Evolutionary conservation across 2,888 invertebrate genomes (phyloP).

Genomic region (Melinaea marsaeus): DNA sequence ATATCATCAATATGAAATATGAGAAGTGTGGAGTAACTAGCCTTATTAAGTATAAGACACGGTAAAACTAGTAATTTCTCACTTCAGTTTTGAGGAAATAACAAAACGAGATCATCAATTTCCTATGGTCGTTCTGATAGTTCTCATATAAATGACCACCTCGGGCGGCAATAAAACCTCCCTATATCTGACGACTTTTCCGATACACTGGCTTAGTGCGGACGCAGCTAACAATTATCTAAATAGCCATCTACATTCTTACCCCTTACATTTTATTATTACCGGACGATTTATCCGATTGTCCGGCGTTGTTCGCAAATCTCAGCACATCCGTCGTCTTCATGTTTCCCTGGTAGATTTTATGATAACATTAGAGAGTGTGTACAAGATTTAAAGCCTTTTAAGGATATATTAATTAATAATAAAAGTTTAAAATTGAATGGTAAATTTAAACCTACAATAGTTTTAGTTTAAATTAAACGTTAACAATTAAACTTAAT

Average conservation of each 20-base stretch:
- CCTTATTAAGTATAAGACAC: slow-evolving; percentile 4
- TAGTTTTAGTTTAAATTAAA: not conserved
- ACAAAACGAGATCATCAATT: slow-evolving; percentile 66
- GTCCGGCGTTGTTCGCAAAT: slow-evolving; percentile 58
- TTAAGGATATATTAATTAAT: not conserved
- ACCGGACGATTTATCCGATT: slow-evolving; percentile 76
- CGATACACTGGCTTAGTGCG: slow-evolving; percentile 69
- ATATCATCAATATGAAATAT: too few relatives aligned
- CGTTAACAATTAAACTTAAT: slow-evolving; percentile 10
- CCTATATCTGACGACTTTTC: slow-evolving; percentile 66
- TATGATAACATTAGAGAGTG: slow-evolving; percentile 61
- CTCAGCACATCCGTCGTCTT: slow-evolving; percentile 59
- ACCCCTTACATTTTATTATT: slow-evolving; percentile 79
- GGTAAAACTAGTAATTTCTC: slow-evolving; percentile 28
- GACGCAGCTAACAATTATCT: slow-evolving; percentile 76
- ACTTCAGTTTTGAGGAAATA: slow-evolving; percentile 41
- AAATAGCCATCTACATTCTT: slow-evolving; percentile 79
- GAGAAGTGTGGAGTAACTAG: not conserved
- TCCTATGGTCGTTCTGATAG: slow-evolving; percentile 60
- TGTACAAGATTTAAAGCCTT: slow-evolving; percentile 49
- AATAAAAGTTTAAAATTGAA: not conserved
- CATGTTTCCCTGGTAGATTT: slow-evolving; percentile 71
- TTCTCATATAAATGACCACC: slow-evolving; percentile 74
- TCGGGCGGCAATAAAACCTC: slow-evolving; percentile 66
- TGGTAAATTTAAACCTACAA: not conserved